These are phyloP conservation scores for Antechinus stuartii DNA, from an alignment of 2,113 vertebrate genomes.

Conservation along the genomic window DNA sequence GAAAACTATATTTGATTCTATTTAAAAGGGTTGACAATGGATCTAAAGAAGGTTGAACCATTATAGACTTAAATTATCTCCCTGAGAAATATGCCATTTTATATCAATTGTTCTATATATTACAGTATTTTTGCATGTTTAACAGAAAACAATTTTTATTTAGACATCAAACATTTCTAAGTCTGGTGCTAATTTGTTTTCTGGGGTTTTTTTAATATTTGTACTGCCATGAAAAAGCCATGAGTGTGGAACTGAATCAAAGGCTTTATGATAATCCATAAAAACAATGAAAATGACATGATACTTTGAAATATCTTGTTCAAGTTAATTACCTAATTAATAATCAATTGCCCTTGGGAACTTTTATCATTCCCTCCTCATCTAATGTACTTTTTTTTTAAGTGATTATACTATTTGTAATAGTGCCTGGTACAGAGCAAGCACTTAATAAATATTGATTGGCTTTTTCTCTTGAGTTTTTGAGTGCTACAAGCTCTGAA, in stretches of 20 bases:
- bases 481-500: background rate
- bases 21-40: background rate
- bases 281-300: background rate
- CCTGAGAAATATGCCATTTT: background rate
- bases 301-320: background rate
- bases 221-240: background rate
- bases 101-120: background rate
- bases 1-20: background rate
- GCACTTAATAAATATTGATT: background rate
- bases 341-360: background rate
- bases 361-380: background rate
- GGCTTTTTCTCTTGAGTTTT: background rate
- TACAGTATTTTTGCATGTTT: background rate
- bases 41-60: background rate
- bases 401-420: background rate
- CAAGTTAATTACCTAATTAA: background rate
- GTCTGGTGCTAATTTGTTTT: background rate
- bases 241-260: background rate
- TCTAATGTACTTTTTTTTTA: background rate
- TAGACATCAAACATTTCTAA: background rate
- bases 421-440: background rate
- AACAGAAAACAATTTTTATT: background rate
- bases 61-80: background rate
- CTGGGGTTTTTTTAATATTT: background rate
- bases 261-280: background rate